Conservation (phyloP, 2,888 invertebrate genomes). For the Agrotis ipsilon region DNA sequence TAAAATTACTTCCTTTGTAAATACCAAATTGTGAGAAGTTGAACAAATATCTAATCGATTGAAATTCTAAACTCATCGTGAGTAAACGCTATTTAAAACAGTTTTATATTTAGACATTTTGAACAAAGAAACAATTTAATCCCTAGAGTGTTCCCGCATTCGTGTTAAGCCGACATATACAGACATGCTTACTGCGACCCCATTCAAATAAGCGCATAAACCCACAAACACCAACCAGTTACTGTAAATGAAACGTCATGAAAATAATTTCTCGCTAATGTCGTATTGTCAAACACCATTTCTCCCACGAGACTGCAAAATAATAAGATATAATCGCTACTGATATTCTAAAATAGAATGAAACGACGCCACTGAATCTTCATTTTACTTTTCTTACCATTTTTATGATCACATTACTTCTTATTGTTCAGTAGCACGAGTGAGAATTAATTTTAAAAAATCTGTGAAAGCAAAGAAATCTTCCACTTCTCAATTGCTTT, state of each 20-base stretch:
- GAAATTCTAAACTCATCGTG: constrained; percentile 30
- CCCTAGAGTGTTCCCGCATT: constrained; percentile 6
- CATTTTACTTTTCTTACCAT: constrained; percentile 32
- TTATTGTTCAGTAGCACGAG: constrained; percentile 37
- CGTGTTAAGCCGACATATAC: constrained; percentile 15
- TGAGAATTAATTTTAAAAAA: constrained; percentile 38
- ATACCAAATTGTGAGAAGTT: constrained; percentile 39
- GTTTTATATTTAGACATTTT: constrained; percentile 12
- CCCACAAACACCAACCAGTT: constrained; percentile 38
- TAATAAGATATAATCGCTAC: constrained; percentile 53
- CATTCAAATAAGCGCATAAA: constrained; percentile 48
- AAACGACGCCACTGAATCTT: constrained; percentile 22
- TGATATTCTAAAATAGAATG: constrained; percentile 41
- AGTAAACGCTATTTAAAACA: constrained; percentile 22
- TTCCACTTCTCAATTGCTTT: constrained; percentile 17
- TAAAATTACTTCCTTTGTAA: constrained; percentile 60
- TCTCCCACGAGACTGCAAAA: constrained; percentile 55
- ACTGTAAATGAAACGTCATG: constrained; percentile 46
- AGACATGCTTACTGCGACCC: constrained; percentile 36
- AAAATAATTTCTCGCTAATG: constrained; percentile 59
- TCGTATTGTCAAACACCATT: constrained; percentile 54
- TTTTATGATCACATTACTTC: constrained; percentile 35
- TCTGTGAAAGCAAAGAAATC: constrained; percentile 41
- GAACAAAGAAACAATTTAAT: constrained; percentile 19
- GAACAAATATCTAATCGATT: constrained; percentile 47